Evolutionary conservation across 1,140 invertebrate genomes (phyloP), one percentile per base, ranked within the genome.

Genomic region (Bursaphelenchus mucronatus): DNA sequence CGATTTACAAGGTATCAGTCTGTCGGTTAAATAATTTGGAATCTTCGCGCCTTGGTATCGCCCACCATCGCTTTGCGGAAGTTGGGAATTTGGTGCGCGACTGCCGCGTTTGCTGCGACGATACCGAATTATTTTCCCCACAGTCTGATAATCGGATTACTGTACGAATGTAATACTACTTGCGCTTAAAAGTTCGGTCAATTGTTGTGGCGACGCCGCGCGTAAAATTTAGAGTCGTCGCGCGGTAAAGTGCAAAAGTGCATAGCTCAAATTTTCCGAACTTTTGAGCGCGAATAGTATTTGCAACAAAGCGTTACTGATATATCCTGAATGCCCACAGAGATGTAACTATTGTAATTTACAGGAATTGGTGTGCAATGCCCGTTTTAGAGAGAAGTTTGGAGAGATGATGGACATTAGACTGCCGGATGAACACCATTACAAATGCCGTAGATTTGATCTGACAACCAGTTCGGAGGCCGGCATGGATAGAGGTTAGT

Each of bases 341-440:
- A n/a, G 39, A 11, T 61, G 21, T 51, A 51, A 11, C 15, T 47
- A 41, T 41, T 51, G 52, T 40, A 3, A 21, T 11, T 21, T 75
- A 74, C 43, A 77, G 63, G 78, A 80, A 61, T 47, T 80, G 49
- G 71, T 80, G 3, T 54, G 72, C n/a, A 80, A 82, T 51, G 79
- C 78, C 39, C 56, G 78, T 1, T 40, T 81, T 8, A 52, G 63
- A 46, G 79, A 81, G 50, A 80, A 79, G 47, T 81, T 71, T 40
- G 70, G 75, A 8, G 75, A 81, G 50, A 70, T 78, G 46, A 74
- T 80, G 57, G 70, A 69, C n/a, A 64, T 80, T 11, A 74, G 61
- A 30, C 56, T 80, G 49, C 78, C 78, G 0, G 79, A 81, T 57
- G 78, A 80, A 65, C 64, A 69, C 55, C 78, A 76, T 57, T 68